Evolutionary conservation across 2,113 vertebrate genomes (phyloP).

Genomic region (Nibea coibor): DNA sequence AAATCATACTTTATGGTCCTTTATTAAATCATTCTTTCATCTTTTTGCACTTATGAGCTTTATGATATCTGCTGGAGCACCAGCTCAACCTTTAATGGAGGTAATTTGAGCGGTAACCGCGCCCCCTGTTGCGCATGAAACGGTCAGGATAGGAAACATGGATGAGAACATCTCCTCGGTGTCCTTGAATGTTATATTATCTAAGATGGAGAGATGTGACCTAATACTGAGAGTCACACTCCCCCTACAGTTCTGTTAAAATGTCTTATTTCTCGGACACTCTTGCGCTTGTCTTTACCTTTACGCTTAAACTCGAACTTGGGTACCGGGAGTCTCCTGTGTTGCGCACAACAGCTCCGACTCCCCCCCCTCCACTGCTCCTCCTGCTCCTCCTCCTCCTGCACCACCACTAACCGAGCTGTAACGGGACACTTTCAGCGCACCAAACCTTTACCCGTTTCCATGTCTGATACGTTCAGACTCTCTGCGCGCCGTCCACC

Average conservation of each 20-base stretch:
- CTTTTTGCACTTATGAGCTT: too few species aligned
- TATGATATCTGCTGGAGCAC: background rate
- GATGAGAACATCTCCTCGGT: constrained; percentile 30
- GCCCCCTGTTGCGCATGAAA: constrained; percentile 66
- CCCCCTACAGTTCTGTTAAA: background rate
- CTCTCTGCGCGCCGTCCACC: constrained; percentile 31
- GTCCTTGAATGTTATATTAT: constrained; percentile 58
- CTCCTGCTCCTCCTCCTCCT: constrained; percentile 33
- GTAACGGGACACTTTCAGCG: constrained; percentile 76
- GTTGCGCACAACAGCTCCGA: constrained; percentile 53
- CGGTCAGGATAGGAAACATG: constrained; percentile 10
- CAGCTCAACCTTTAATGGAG: background rate
- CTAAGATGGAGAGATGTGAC: background rate
- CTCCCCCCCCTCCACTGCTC: constrained; percentile 10
- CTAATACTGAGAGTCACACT: background rate
- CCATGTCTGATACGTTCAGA: constrained; percentile 15
- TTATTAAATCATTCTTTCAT: too few species aligned
- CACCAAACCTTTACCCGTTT: constrained; percentile 37
- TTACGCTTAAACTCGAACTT: constrained; percentile 74
- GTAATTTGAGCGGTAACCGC: constrained; percentile 47
- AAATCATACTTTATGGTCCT: too few species aligned
- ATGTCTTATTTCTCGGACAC: background rate
- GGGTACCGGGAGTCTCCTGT: constrained; percentile 30
- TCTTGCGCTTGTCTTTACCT: constrained; percentile 24
- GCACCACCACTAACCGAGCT: constrained; percentile 62